phyloP scores from a whole-genome alignment of 2,888 invertebrate genomes.

The Yponomeuta cagnagella region DNA sequence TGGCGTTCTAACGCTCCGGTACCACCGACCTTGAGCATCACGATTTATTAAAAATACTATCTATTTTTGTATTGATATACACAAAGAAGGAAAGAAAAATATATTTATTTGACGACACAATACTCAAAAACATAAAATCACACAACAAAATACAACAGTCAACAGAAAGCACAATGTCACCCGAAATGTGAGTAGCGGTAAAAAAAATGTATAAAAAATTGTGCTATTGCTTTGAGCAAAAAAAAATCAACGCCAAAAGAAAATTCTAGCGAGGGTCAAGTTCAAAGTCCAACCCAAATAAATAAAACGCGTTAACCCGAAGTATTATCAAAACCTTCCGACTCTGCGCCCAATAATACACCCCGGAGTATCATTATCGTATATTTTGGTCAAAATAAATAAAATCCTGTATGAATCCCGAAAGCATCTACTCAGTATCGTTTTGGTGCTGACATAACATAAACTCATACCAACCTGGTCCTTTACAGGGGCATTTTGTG shows the following conservation, averaged over 20 bases:
- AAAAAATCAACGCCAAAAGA: neutral
- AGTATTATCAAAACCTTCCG: neutral
- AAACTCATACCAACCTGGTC: neutral
- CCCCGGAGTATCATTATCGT: neutral
- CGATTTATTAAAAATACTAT: no score
- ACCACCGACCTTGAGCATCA: no score
- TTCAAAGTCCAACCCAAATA: neutral
- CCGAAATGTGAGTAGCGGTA: no score
- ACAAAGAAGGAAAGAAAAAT: no score
- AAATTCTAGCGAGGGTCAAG: neutral
- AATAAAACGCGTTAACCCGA: neutral
- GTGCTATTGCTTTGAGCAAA: neutral
- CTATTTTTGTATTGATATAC: no score
- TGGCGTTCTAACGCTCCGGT: no score
- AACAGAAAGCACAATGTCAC: no score
- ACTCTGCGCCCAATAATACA: neutral
- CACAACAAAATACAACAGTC: no score
- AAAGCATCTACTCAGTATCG: neutral
- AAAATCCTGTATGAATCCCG: neutral
- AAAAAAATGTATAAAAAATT: no score
- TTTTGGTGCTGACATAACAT: neutral
- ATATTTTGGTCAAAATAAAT: slow-evolving; percentile 3
- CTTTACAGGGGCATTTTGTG: no score
- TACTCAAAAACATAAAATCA: no score
- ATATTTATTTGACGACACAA: no score